phyloP scores from a whole-genome alignment of 2,888 invertebrate species.

The Aelia acuminata region DNA sequence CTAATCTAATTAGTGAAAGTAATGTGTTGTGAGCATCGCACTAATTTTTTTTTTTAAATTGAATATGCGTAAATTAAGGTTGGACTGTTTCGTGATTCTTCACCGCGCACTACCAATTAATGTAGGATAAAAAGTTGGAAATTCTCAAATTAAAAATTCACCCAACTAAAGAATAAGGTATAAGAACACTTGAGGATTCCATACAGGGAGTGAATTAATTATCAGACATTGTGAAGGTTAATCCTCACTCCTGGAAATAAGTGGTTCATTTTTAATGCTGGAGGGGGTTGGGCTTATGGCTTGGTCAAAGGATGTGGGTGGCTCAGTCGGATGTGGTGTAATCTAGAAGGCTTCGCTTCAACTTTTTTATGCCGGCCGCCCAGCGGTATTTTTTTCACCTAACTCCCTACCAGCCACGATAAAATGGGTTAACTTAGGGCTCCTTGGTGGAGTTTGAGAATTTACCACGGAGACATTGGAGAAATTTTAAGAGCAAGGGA shows the following conservation, averaged over 20 bases:
- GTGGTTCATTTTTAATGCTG: conserved; percentile 29
- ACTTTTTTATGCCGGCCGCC: conserved; percentile 24
- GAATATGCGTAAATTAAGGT: too few relatives aligned
- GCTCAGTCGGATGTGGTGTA: conserved; percentile 49
- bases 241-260: conserved; percentile 18
- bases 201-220: background rate
- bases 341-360: conserved; percentile 26
- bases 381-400: conserved; percentile 43
- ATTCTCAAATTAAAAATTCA: background rate
- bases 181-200: background rate
- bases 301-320: conserved; percentile 32
- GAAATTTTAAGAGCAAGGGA: conserved; percentile 19
- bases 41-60: too few relatives aligned
- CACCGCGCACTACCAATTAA: too few relatives aligned
- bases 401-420: conserved; percentile 13
- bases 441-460: conserved; percentile 5
- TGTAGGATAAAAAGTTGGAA: background rate
- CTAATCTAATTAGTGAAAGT: too few relatives aligned
- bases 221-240: background rate
- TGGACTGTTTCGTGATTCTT: too few relatives aligned
- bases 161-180: background rate
- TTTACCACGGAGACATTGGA: conserved; percentile 9
- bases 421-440: conserved; percentile 28
- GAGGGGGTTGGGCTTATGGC: background rate
- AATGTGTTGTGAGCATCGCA: too few relatives aligned